Conservation (phyloP, 2,797 vertebrate species). For the Alosa sapidissima region DNA sequence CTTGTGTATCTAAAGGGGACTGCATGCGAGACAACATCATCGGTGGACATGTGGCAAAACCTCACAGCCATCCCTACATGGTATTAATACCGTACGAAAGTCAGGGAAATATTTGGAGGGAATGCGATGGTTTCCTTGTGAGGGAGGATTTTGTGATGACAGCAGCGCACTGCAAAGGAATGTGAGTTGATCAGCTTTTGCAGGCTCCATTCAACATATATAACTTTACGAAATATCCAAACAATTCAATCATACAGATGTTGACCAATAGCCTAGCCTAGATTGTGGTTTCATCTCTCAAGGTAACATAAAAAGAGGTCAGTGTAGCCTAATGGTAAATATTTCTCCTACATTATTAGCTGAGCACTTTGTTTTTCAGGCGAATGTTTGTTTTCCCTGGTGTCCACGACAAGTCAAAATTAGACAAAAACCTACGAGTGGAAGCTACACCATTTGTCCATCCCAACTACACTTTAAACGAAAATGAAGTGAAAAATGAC, state of each 20-base stretch:
- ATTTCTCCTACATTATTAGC: too few species aligned
- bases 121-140: conserved; percentile 63
- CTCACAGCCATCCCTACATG: conserved; percentile 65
- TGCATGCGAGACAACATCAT: conserved; percentile 40
- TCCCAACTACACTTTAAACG: rapidly evolving
- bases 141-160: conserved; percentile 66
- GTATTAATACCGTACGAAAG: background rate
- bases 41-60: conserved; percentile 37
- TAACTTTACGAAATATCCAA: too few species aligned
- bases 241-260: background rate
- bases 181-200: conserved; percentile 47
- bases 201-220: background rate
- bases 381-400: background rate
- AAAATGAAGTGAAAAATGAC: conserved; percentile 44
- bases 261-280: background rate
- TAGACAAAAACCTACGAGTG: rapidly evolving
- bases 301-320: background rate
- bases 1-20: conserved; percentile 7
- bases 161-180: conserved; percentile 60
- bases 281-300: background rate
- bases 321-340: background rate
- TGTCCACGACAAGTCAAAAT: rapidly evolving
- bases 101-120: rapidly evolving
- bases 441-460: background rate
- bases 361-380: background rate